Base-by-base conservation (phyloP, 2,888 invertebrate species). In the Polyommatus icarus region DNA sequence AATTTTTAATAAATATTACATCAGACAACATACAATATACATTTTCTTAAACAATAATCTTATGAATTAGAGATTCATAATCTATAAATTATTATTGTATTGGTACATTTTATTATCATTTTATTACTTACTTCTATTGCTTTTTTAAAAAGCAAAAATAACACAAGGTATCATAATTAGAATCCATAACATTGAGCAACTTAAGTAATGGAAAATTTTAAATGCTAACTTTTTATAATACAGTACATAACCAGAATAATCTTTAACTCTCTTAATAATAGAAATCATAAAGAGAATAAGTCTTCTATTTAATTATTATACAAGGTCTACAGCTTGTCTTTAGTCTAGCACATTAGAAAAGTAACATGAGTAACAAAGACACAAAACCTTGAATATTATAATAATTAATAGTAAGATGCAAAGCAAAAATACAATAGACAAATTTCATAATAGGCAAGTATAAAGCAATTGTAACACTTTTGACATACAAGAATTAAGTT, bases 1-100 rank as follows among this genome's bases (percentile, higher is more conserved):
- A 54, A 54, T 75, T 54, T 75, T 75, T 75, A 75, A 54, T 75
- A 24, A 75, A 73, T 73, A 75, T 75, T 50, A 75, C 54, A 75
- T 75, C 29, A 75, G 24, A 75, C 29, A 75, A 75, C 54, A 75
- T 54, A 15, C 6, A 75, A 20, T 75, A 75, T 29, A 75, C 75
- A 50, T 75, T 72, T 20, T 40, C 40, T 12, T 40, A 20, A 72
- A 40, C 8, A 40, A 72, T 40, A 72, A 40, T 40, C n/a, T 72
- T 24, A 50, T 29, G 46, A 20, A 50, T 10, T 73, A 50, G 73
- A 73, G 73, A 73, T 73, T 73, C 73, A 46, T 73, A 46, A 40
- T 40, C 15, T 29, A 54, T 29, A 18, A 29, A n/a, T 36, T 20
- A 15, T 67, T 67, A 32, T 67, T 18, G 29, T 24, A 50, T 50